phyloP scores from a whole-genome alignment of 2,797 vertebrate species.

The Vireo griseus region DNA sequence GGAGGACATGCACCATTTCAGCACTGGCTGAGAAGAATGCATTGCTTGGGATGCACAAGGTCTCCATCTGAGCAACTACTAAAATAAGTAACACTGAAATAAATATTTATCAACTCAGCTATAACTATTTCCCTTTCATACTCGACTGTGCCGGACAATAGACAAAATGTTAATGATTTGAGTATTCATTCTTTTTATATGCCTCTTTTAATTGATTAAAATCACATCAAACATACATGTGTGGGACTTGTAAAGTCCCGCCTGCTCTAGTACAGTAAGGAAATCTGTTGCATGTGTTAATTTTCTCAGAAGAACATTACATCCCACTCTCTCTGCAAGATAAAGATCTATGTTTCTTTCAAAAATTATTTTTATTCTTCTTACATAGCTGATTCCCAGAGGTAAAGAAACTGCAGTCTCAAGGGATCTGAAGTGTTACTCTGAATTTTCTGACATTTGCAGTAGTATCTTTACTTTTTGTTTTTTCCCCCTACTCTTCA shows the following conservation, averaged over 20 bases:
- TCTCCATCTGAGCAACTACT: background rate
- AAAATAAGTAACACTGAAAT: background rate
- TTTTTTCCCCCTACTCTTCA: fast-evolving
- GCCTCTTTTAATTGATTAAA: constrained; percentile 10
- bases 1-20: background rate
- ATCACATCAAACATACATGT: background rate
- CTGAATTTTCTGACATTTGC: background rate
- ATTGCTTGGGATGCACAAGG: background rate
- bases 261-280: background rate
- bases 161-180: constrained; percentile 3
- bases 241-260: background rate
- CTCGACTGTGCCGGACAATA: background rate
- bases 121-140: background rate
- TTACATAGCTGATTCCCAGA: background rate
- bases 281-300: background rate
- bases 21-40: background rate
- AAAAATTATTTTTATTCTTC: background rate
- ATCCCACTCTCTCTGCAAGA: background rate
- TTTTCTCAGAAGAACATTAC: background rate
- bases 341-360: background rate
- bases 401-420: background rate
- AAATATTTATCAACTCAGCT: constrained; percentile 11
- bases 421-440: background rate
- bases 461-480: background rate
- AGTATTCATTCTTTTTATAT: background rate